phyloP scores from a whole-genome alignment of 2,113 vertebrate species.

The Nerophis ophidion region DNA sequence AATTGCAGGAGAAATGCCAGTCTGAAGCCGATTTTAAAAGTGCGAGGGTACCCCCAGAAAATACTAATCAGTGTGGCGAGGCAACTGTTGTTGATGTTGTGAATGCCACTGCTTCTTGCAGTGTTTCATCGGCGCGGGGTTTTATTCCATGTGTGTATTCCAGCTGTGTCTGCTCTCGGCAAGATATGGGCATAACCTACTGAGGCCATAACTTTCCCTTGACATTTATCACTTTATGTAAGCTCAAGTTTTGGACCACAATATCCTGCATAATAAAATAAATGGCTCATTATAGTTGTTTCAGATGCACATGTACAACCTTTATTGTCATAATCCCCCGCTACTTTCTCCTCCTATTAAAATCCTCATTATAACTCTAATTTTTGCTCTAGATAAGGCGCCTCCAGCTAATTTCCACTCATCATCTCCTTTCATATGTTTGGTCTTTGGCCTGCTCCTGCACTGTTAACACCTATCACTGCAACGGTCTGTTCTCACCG shows the following conservation, averaged over 20 bases:
- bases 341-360: conserved; percentile 15
- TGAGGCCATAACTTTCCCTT: conserved; percentile 10
- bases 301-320: conserved; percentile 17
- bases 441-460: conserved; percentile 27
- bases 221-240: conserved; percentile 20
- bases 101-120: conserved; percentile 27
- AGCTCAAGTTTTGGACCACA: conserved; percentile 11
- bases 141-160: conserved; percentile 5
- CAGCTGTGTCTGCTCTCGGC: not conserved
- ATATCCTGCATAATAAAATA: conserved; percentile 26
- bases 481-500: conserved; percentile 51
- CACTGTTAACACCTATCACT: conserved; percentile 41
- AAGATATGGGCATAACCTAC: conserved; percentile 16
- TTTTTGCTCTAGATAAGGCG: conserved; percentile 33
- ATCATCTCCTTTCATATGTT: conserved; percentile 23
- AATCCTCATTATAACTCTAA: conserved; percentile 36
- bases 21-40: conserved; percentile 37
- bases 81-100: conserved; percentile 20
- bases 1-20: conserved; percentile 49
- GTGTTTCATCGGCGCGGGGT: conserved; percentile 20
- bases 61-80: conserved; percentile 51
- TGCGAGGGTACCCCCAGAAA: conserved; percentile 50
- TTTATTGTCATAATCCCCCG: conserved; percentile 9
- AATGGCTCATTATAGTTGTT: conserved; percentile 22
- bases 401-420: conserved; percentile 20